Evolutionary conservation across 2,113 vertebrate genomes (phyloP).

Genomic region (Scomber colias): DNA sequence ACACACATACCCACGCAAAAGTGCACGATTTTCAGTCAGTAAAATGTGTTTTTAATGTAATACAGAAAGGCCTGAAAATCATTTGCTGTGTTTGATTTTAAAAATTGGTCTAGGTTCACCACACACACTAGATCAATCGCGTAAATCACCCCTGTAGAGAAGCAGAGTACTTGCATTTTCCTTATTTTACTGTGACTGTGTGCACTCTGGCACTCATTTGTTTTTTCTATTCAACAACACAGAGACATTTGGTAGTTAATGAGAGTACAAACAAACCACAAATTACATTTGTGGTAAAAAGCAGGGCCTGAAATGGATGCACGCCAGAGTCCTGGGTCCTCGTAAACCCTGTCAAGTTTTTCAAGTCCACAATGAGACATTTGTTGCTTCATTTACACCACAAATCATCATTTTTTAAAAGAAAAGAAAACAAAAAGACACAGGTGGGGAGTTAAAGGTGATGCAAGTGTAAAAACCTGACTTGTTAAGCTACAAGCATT

Average conservation of each 20-base stretch:
- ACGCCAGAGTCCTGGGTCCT: neutral
- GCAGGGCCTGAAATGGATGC: neutral
- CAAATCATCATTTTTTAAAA: no score
- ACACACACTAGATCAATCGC: no score
- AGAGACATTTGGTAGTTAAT: constrained; percentile 1
- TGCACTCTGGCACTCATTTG: neutral
- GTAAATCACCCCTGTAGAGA: neutral
- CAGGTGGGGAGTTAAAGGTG: no score
- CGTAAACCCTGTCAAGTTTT: neutral
- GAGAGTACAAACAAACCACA: neutral
- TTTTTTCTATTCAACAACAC: neutral
- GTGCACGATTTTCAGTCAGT: no score
- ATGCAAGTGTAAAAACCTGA: no score
- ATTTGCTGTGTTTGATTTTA: no score
- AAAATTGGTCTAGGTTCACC: no score
- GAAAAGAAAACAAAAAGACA: no score
- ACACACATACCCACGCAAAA: neutral
- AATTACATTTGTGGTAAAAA: neutral
- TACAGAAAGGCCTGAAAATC: no score
- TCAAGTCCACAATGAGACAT: neutral
- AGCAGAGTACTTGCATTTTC: neutral
- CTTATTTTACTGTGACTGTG: neutral
- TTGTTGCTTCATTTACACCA: no score
- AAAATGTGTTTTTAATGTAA: no score
- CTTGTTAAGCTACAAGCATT: no score